These are phyloP conservation scores for Lycaena phlaeas DNA, from an alignment of 2,888 invertebrate species.

Conservation along the genomic window DNA sequence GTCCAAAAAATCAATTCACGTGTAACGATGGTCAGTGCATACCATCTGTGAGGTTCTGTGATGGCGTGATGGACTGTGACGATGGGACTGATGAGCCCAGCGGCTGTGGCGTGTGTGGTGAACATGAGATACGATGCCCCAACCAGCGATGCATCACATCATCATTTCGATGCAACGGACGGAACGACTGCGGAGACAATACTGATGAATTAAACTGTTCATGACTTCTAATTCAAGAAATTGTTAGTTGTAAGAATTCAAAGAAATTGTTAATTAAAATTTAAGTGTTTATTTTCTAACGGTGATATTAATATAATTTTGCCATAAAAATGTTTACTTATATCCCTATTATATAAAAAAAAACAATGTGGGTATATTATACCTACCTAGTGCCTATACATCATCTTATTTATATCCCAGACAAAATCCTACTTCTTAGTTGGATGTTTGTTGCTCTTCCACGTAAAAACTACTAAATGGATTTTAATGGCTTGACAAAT, in stretches of 20 bases:
- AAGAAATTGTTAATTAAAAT: background rate
- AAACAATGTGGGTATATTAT: too few species aligned
- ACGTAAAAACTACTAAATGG: too few species aligned
- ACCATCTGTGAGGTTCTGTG: constrained; percentile 76
- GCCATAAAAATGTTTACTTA: background rate
- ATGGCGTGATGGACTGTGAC: constrained; percentile 77
- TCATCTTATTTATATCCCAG: too few species aligned
- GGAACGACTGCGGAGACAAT: constrained; percentile 76
- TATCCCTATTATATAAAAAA: too few species aligned
- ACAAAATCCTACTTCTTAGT: too few species aligned
- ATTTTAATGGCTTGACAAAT: too few species aligned
- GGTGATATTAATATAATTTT: constrained; percentile 5
- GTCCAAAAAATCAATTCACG: constrained; percentile 58
- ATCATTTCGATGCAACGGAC: constrained; percentile 76
- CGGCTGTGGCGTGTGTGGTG: constrained; percentile 69
- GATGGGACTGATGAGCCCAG: constrained; percentile 81
- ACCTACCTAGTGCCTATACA: too few species aligned
- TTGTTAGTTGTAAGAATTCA: background rate
- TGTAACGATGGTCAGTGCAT: constrained; percentile 80
- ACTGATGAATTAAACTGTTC: constrained; percentile 77
- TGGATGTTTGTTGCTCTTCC: too few species aligned
- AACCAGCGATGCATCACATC: constrained; percentile 76
- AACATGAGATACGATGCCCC: constrained; percentile 53
- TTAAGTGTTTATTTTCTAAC: background rate
- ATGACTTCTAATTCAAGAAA: constrained; percentile 17